Evolutionary conservation across 2,888 invertebrate genomes (phyloP).

Genomic region (Stegophylla sp.): DNA sequence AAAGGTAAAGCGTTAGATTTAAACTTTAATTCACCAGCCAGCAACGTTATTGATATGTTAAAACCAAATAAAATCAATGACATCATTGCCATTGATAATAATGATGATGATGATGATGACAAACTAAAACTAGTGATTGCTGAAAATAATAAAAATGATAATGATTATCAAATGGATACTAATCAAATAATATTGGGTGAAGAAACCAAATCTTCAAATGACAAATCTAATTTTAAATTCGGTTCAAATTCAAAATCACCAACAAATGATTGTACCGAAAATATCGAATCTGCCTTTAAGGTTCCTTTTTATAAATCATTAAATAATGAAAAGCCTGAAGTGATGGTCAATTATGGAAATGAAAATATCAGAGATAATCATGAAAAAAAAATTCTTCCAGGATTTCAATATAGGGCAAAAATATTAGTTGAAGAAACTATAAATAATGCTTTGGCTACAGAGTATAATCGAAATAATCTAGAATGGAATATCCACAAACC

Average conservation of each 20-base stretch:
- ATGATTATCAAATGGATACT: conserved; percentile 16
- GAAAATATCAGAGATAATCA: neutral
- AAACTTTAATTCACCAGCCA: neutral
- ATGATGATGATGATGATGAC: conserved; percentile 64
- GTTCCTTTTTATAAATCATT: neutral
- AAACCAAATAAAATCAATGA: conserved; percentile 35
- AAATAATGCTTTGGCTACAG: conserved; percentile 5
- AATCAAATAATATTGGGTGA: neutral
- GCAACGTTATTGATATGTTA: conserved; percentile 2
- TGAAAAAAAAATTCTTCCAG: neutral
- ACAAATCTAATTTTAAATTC: conserved; percentile 10
- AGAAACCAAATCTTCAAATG: neutral
- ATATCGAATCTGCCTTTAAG: neutral
- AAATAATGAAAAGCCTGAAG: neutral
- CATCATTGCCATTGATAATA: conserved; percentile 27
- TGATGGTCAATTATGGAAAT: neutral
- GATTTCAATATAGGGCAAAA: conserved; percentile 32
- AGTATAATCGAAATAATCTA: neutral
- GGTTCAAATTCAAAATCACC: conserved; percentile 23
- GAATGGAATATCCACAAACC: conserved; percentile 31
- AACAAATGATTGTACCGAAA: neutral
- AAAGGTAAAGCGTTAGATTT: conserved; percentile 34
- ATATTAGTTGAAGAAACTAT: conserved; percentile 24
- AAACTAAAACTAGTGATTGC: conserved; percentile 61
- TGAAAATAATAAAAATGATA: conserved; percentile 68